Percentiles rank a stretch among this genome's conserved stretches.
Evolutionary conservation across 1,140 invertebrate genomes (phyloP).

Genomic region (Nixonia krombeini): DNA sequence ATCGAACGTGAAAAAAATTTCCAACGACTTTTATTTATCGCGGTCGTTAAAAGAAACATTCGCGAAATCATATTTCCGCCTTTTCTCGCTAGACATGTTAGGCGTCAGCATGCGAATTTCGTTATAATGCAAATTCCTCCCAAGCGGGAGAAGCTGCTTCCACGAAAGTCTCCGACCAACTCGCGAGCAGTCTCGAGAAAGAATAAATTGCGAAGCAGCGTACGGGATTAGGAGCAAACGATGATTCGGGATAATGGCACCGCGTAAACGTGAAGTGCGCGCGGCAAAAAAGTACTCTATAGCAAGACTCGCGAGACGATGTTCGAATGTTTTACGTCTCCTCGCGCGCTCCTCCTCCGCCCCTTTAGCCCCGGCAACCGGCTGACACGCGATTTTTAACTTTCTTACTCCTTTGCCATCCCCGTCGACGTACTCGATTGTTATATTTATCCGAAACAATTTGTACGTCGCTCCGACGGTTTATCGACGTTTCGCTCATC

Average conservation of each 20-base stretch:
- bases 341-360: constrained; percentile 14
- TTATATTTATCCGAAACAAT: too few relatives aligned
- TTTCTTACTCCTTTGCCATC: too few relatives aligned
- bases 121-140: constrained; percentile 45
- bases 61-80: too few relatives aligned
- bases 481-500: too few relatives aligned
- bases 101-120: constrained; percentile 41
- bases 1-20: too few relatives aligned
- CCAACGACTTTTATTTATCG: too few relatives aligned
- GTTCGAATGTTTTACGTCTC: constrained; percentile 31
- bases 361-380: too few relatives aligned
- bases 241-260: constrained; percentile 36
- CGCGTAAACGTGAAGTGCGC: constrained; percentile 36
- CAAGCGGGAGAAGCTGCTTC: constrained; percentile 9
- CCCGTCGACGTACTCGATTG: constrained; percentile 6
- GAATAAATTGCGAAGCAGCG: constrained; percentile 33
- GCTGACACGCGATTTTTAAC: not conserved
- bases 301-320: constrained; percentile 23
- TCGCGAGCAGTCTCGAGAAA: constrained; percentile 31
- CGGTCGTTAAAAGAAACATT: too few relatives aligned
- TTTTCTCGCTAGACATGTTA: not conserved
- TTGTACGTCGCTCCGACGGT: too few relatives aligned
- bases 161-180: constrained; percentile 24
- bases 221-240: constrained; percentile 38
- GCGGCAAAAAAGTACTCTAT: constrained; percentile 16